These are phyloP conservation scores for Sussaba pulchella DNA, from an alignment of 2,888 invertebrate genomes.

Conservation along the genomic window DNA sequence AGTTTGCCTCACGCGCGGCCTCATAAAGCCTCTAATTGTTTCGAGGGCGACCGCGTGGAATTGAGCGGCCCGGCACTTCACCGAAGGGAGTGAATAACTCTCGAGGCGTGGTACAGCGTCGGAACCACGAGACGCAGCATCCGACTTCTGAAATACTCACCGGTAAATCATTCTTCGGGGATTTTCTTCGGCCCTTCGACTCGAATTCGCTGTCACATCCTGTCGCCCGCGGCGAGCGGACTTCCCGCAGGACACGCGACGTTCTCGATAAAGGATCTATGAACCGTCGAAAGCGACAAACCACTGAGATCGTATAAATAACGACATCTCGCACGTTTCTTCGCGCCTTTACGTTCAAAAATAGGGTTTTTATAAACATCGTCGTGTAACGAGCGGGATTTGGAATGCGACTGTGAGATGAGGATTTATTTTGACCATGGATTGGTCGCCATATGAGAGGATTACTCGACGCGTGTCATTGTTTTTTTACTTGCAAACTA, in stretches of 20 bases:
- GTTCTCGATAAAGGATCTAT: constrained; percentile 55
- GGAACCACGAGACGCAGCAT: background rate
- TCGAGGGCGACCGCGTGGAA: constrained; percentile 67
- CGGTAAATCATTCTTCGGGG: constrained; percentile 63
- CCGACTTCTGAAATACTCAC: constrained; percentile 25
- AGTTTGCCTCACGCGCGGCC: constrained; percentile 66
- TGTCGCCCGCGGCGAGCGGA: constrained; percentile 5
- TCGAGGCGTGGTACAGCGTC: constrained; percentile 46
- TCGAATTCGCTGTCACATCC: constrained; percentile 19
- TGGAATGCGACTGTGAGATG: too few species aligned
- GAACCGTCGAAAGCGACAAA: constrained; percentile 35
- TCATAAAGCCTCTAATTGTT: constrained; percentile 78
- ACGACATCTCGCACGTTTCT: constrained; percentile 12
- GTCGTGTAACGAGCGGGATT: constrained; percentile 35
- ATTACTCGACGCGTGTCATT: too few species aligned
- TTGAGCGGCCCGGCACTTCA: constrained; percentile 22
- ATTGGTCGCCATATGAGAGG: too few species aligned
- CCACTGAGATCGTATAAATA: constrained; percentile 9
- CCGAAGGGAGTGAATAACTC: constrained; percentile 30
- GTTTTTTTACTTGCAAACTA: too few species aligned
- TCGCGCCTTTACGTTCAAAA: constrained; percentile 34
- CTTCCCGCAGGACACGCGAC: constrained; percentile 47
- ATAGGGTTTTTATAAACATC: constrained; percentile 23
- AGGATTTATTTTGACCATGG: too few species aligned
- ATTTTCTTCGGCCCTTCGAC: constrained; percentile 44